phyloP scores from a whole-genome alignment of 1,140 invertebrate species.

The Drosophila malerkotliana region DNA sequence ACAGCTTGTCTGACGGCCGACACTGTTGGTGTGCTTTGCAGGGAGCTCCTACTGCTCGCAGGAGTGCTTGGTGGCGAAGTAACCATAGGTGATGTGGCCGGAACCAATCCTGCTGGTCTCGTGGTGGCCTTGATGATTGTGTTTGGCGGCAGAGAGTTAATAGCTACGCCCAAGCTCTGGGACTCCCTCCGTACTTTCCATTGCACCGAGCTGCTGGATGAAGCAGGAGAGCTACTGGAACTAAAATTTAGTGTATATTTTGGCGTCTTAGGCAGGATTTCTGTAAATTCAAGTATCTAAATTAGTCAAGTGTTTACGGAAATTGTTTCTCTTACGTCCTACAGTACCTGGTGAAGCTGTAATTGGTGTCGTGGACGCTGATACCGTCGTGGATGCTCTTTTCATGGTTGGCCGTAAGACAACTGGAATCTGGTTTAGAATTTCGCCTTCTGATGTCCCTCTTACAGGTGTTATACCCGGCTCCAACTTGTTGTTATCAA shows the following conservation, averaged over 20 bases:
- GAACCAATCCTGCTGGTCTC: background rate
- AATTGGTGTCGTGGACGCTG: background rate
- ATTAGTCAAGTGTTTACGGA: background rate
- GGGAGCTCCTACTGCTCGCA: conserved; percentile 12
- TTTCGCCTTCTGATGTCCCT: conserved; percentile 31
- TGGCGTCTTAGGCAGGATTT: conserved; percentile 46
- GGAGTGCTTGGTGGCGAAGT: conserved; percentile 1
- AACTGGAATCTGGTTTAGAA: conserved; percentile 62
- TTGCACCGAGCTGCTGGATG: conserved; percentile 12
- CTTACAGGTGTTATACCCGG: background rate
- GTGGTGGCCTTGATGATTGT: conserved; percentile 77
- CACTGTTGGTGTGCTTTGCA: background rate
- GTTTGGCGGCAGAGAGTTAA: conserved; percentile 71
- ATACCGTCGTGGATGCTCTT: conserved; percentile 14
- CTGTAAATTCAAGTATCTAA: background rate
- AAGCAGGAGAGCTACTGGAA: background rate
- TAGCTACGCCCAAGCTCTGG: conserved; percentile 58
- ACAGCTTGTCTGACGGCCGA: conserved; percentile 67
- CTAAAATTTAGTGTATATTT: conserved; percentile 58
- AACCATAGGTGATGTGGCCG: background rate
- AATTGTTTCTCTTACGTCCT: background rate
- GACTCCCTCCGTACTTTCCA: conserved; percentile 23
- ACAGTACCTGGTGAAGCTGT: background rate
- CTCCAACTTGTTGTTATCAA: conserved; percentile 29
- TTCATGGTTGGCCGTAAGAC: conserved; percentile 69